phyloP scores from a whole-genome alignment of 2,888 invertebrate genomes.

The Leucophenga maculata region DNA sequence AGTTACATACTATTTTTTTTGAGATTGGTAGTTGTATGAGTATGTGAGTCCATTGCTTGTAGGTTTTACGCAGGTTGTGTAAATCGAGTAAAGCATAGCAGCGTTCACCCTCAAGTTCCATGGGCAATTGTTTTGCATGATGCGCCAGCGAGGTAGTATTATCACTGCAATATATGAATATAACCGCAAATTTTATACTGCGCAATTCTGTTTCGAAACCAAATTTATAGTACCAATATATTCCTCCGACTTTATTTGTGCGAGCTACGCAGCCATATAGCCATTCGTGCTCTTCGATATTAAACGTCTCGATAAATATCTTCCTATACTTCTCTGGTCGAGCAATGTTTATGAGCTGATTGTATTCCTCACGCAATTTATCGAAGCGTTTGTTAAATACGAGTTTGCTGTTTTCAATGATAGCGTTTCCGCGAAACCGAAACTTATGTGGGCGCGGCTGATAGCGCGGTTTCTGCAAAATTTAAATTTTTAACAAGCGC shows the following conservation, averaged over 20 bases:
- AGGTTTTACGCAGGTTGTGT: slow-evolving; percentile 75
- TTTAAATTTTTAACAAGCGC: not conserved
- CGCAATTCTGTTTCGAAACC: not conserved
- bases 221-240: slow-evolving; percentile 40
- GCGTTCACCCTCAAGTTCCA: slow-evolving; percentile 67
- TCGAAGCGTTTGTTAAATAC: slow-evolving; percentile 64
- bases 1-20: not conserved
- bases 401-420: slow-evolving; percentile 74
- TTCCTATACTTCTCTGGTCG: slow-evolving; percentile 63
- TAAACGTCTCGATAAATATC: slow-evolving; percentile 78
- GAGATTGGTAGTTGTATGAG: slow-evolving; percentile 77
- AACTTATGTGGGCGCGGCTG: not conserved
- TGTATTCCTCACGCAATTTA: slow-evolving; percentile 58
- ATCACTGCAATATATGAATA: slow-evolving; percentile 40
- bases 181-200: not conserved
- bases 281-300: slow-evolving; percentile 83
- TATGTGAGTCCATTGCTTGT: slow-evolving; percentile 80
- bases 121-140: slow-evolving; percentile 75
- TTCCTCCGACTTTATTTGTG: slow-evolving; percentile 40
- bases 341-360: slow-evolving; percentile 64
- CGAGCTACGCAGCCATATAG: slow-evolving; percentile 82
- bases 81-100: slow-evolving; percentile 76
- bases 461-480: slow-evolving; percentile 36
- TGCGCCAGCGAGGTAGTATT: slow-evolving; percentile 77
- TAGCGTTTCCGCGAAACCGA: slow-evolving; percentile 55